Conservation (phyloP, 2,888 invertebrate genomes). For the Caenorhabditis sp. region DNA sequence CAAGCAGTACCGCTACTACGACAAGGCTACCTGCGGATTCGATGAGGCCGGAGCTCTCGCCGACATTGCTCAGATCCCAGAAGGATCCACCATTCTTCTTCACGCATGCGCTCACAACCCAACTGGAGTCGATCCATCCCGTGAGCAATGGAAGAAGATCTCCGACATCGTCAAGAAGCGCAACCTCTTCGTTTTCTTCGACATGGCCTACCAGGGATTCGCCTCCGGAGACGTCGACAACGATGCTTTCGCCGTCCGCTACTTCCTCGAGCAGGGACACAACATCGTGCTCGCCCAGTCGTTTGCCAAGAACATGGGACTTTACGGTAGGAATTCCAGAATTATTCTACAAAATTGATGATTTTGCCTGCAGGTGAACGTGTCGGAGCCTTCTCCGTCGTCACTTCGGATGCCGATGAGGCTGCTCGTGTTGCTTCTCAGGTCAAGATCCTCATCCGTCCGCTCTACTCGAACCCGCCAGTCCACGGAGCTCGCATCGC, state of each 20-base stretch:
- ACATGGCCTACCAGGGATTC: conserved; percentile 85
- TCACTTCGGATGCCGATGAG: conserved; percentile 87
- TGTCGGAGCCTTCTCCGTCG: conserved; percentile 91
- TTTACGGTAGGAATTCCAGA: conserved; percentile 87
- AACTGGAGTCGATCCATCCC: conserved; percentile 84
- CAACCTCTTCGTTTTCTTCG: conserved; percentile 77
- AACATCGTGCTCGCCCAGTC: conserved; percentile 95
- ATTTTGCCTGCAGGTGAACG: conserved; percentile 90
- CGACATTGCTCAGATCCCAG: conserved; percentile 66
- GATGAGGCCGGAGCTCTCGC: conserved; percentile 91
- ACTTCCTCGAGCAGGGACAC: conserved; percentile 84
- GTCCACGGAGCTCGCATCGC: conserved; percentile 95
- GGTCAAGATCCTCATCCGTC: conserved; percentile 79
- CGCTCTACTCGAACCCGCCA: conserved; percentile 89
- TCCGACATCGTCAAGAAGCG: conserved; percentile 86
- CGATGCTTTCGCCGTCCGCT: conserved; percentile 89
- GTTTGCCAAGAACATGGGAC: conserved; percentile 98
- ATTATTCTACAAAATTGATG: neutral
- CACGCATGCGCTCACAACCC: conserved; percentile 99
- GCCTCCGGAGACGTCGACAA: conserved; percentile 93
- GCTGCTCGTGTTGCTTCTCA: conserved; percentile 85
- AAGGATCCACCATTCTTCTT: conserved; percentile 88
- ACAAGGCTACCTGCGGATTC: conserved; percentile 92
- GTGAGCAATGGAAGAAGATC: conserved; percentile 92
- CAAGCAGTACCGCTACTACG: conserved; percentile 93